These are phyloP conservation scores for Phacellophora camtschatica DNA, from an alignment of 30 jellyfish, hydroid and myxozoan species.

Conservation along the genomic window DNA sequence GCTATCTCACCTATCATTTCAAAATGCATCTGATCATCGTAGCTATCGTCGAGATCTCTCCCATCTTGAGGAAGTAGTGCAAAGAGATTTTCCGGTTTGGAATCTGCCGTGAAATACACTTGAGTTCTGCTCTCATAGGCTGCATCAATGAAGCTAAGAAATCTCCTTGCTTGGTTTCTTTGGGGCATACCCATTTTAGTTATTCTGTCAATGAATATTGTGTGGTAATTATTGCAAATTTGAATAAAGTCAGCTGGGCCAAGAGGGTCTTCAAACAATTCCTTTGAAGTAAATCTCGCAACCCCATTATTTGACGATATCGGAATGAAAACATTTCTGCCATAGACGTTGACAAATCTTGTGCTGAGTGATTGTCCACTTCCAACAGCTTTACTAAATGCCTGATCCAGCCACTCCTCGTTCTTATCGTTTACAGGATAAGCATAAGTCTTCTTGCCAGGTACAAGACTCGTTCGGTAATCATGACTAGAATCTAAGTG, in stretches of 20 bases:
- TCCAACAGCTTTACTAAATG: constrained; percentile 41
- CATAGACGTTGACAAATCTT: constrained; percentile 50
- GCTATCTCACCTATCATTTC: constrained; percentile 94
- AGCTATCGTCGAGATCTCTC: constrained; percentile 19
- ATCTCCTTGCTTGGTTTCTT: constrained; percentile 80
- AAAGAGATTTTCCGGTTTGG: constrained; percentile 71
- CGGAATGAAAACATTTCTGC: constrained; percentile 73
- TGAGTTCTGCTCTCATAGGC: constrained; percentile 79
- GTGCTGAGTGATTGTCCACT: constrained; percentile 42
- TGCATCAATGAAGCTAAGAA: constrained; percentile 85
- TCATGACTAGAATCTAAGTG: constrained; percentile 64
- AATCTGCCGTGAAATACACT: constrained; percentile 70
- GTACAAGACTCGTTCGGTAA: constrained; percentile 60
- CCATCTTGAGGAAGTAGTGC: constrained; percentile 67
- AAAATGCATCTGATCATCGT: constrained; percentile 77
- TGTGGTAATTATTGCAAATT: constrained; percentile 63
- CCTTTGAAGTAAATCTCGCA: constrained; percentile 74
- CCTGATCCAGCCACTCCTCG: constrained; percentile 66
- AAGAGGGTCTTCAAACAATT: constrained; percentile 61
- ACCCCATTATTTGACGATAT: constrained; percentile 66
- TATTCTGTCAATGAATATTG: constrained; percentile 71
- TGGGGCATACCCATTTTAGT: constrained; percentile 70
- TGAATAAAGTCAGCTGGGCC: constrained; percentile 89
- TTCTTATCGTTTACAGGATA: constrained; percentile 29
- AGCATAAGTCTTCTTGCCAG: constrained; percentile 54